These are phyloP conservation scores for Amniataba percoides DNA, from an alignment of 2,797 vertebrate genomes.

Conservation along the genomic window DNA sequence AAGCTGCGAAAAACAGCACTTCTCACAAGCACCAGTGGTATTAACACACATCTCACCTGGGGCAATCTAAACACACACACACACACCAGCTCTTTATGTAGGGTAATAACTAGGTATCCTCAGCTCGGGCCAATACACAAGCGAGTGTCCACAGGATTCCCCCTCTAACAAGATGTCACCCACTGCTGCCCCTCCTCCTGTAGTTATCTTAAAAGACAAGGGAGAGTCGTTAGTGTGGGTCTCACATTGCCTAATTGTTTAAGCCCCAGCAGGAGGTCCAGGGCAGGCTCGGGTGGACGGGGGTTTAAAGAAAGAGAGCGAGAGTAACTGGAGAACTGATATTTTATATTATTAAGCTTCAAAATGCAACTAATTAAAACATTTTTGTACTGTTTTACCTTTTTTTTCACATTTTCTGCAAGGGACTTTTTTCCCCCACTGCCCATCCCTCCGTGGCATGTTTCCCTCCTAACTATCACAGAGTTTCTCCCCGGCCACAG, in stretches of 20 bases:
- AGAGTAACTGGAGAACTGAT: constrained; percentile 33
- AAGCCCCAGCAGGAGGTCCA: constrained; percentile 62
- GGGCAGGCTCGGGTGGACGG: constrained; percentile 18
- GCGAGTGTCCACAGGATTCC: constrained; percentile 50
- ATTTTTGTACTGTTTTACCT: background rate
- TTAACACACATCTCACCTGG: constrained; percentile 71
- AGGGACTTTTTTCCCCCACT: constrained; percentile 22
- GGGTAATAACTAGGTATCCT: constrained; percentile 69
- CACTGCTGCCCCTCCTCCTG: constrained; percentile 69
- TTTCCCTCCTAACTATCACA: constrained; percentile 56
- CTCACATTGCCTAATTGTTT: constrained; percentile 75
- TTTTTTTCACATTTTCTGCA: constrained; percentile 2
- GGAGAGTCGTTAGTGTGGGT: constrained; percentile 77
- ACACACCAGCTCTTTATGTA: constrained; percentile 54
- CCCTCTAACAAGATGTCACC: constrained; percentile 75
- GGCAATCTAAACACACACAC: constrained; percentile 66
- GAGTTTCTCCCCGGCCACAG: constrained; percentile 63
- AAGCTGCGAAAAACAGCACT: constrained; percentile 79
- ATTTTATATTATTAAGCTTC: background rate
- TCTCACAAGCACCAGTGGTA: constrained; percentile 56
- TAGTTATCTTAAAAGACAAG: constrained; percentile 77
- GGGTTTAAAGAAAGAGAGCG: constrained; percentile 39
- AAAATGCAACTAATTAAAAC: background rate
- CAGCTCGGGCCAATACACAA: constrained; percentile 78
- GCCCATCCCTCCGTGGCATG: constrained; percentile 11